phyloP scores from a whole-genome alignment of 2,113 vertebrate species.

The Calonectris borealis region DNA sequence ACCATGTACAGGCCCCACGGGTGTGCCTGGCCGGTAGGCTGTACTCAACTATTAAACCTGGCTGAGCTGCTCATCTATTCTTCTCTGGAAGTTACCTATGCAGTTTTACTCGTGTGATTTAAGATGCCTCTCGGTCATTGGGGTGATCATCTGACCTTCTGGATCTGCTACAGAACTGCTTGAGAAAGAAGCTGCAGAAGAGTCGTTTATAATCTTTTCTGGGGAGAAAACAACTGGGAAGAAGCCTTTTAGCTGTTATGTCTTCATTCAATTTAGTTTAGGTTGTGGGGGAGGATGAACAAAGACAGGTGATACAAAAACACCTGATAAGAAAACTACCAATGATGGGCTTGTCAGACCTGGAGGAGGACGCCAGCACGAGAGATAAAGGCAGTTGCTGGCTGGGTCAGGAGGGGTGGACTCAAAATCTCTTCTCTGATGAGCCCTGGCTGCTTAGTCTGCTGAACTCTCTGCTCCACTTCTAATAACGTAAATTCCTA shows the following conservation, averaged over 20 bases:
- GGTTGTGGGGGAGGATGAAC: background rate
- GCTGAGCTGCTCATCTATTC: background rate
- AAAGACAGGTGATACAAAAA: background rate
- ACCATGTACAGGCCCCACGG: rapidly evolving
- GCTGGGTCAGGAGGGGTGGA: background rate
- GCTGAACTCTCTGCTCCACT: background rate
- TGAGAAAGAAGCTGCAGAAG: background rate
- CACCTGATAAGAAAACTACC: background rate
- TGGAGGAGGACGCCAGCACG: background rate
- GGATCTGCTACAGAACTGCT: background rate
- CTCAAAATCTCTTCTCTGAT: background rate
- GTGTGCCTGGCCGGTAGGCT: background rate
- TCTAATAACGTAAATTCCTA: background rate
- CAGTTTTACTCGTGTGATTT: background rate
- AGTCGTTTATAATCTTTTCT: background rate
- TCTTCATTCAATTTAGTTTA: background rate
- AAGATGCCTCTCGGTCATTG: background rate
- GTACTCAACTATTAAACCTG: background rate
- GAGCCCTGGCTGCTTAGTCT: background rate
- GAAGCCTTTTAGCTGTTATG: background rate
- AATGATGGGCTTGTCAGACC: background rate
- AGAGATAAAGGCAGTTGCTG: background rate
- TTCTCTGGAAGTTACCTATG: background rate
- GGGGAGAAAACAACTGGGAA: background rate
- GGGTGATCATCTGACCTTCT: background rate